These are phyloP conservation scores for Meandrusa payeni DNA, from an alignment of 2,888 invertebrate species.

Conservation along the genomic window DNA sequence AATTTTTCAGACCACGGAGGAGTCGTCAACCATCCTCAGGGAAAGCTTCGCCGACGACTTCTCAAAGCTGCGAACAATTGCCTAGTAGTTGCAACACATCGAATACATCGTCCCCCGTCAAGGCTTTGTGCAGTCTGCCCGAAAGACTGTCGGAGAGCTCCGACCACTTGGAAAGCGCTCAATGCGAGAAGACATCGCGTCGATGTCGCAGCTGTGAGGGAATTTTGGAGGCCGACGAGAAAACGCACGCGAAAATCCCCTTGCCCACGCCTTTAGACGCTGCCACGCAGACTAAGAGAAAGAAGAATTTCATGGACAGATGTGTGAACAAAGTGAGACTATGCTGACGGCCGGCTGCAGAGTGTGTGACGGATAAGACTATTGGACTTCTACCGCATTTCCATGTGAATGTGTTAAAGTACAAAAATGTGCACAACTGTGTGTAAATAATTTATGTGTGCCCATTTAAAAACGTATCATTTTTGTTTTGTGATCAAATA, in stretches of 20 bases:
- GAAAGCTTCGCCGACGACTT: conserved; percentile 57
- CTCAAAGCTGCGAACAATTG: conserved; percentile 70
- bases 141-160: conserved; percentile 68
- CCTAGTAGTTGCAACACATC: conserved; percentile 65
- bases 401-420: conserved; percentile 72
- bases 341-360: conserved; percentile 75
- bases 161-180: conserved; percentile 55
- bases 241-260: conserved; percentile 77
- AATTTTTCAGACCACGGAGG: conserved; percentile 66
- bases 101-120: conserved; percentile 66
- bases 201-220: conserved; percentile 83
- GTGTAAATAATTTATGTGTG: conserved; percentile 74
- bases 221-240: conserved; percentile 76
- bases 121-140: conserved; percentile 65
- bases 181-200: conserved; percentile 57
- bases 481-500: conserved; percentile 46
- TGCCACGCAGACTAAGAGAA: conserved; percentile 82
- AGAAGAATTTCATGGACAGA: conserved; percentile 91
- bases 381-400: conserved; percentile 67
- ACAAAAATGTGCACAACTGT: conserved; percentile 72
- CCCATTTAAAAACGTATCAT: conserved; percentile 42
- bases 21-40: conserved; percentile 68
- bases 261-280: conserved; percentile 81
- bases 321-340: conserved; percentile 92
- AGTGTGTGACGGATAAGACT: conserved; percentile 65